A percentile compares a stretch with the other conserved stretches of the same genome.
phyloP scores from a whole-genome alignment of 2,797 vertebrate species.

The Hydrocynus forskahlii region DNA sequence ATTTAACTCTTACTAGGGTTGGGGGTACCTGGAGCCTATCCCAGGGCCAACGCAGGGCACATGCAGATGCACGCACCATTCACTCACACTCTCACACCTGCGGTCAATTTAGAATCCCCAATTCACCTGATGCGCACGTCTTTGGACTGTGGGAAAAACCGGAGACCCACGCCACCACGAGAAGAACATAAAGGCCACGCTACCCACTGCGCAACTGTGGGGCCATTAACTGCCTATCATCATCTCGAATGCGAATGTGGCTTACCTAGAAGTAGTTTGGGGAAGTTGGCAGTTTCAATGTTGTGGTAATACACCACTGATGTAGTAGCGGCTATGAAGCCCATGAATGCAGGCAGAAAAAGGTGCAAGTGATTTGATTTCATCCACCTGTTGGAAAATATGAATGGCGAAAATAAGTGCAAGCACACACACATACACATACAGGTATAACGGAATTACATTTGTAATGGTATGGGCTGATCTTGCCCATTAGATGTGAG shows the following conservation, averaged over 20 bases:
- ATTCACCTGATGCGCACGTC: no score
- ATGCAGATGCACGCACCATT: not conserved
- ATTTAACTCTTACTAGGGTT: no score
- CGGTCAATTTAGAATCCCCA: no score
- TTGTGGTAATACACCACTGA: slow-evolving; percentile 99
- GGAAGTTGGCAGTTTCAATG: slow-evolving; percentile 98
- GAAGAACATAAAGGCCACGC: not conserved
- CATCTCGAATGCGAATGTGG: not conserved
- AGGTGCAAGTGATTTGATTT: slow-evolving; percentile 87
- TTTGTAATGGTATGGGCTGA: no score
- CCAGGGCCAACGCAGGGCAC: no score
- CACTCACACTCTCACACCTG: not conserved
- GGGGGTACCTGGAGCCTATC: no score
- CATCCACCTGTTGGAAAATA: slow-evolving; percentile 74
- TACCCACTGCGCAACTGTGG: not conserved
- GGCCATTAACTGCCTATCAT: not conserved
- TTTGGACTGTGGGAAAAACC: no score
- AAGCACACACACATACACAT: slow-evolving; percentile 6
- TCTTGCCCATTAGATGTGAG: no score
- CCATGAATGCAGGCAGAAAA: slow-evolving; percentile 95
- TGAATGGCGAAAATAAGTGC: not conserved
- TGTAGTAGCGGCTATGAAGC: slow-evolving; percentile 93
- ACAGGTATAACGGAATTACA: not conserved
- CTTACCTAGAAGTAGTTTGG: slow-evolving; percentile 94
- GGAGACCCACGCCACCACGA: no score